Base-by-base conservation (phyloP, 1,140 invertebrate species). In the Brachionus manjavacas region DNA sequence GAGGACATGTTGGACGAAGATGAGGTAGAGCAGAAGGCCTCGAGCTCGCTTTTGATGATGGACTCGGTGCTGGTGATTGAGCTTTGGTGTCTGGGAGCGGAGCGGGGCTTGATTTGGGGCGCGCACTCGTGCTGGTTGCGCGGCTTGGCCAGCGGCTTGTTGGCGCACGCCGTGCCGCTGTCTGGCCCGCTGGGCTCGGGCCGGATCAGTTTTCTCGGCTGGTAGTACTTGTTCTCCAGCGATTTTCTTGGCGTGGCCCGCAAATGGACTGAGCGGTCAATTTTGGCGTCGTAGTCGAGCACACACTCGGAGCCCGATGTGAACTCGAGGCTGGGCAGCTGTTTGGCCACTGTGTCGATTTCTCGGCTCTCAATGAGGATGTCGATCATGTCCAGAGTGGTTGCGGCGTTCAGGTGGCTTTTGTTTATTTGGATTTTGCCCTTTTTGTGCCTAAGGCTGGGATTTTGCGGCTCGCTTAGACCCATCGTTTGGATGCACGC, bases 381-480 rank as follows among this genome's bases (percentile, higher is more conserved):
- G 64, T 55, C 52, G 25, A 68, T 35, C n/a, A 68, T 31, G 64
- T 55, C 52, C n/a, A 55, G 2, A 55, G 52, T 55, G 52, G 52
- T 0, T 16, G 14, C 8, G 20, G 16, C 6, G 52, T 3, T 79
- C 16, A 79, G 9, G 25, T 64, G 25, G 2, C 6, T 39, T 60
- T 81, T 81, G 41, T 20, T 81, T 60, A 81, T 81, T 81, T 81
- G 79, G 14, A 81, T 39, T 81, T 81, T 81, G 25, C 79, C 79
- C 9, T 81, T 81, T 39, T 31, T 60, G 39, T 81, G 79, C 25
- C 79, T 60, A 0, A 81, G 28, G 16, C 79, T 81, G 8, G 52
- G 60, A 43, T 81, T 81, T 35, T 81, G 23, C 6, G 79, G 79
- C 14, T 81, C 49, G 12, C 8, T 25, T 60, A 81, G 25, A 11